A percentile compares a stretch with the other conserved stretches of the same genome.
Conservation (phyloP, 1,140 invertebrate genomes). For the Platorchestia sp. region DNA sequence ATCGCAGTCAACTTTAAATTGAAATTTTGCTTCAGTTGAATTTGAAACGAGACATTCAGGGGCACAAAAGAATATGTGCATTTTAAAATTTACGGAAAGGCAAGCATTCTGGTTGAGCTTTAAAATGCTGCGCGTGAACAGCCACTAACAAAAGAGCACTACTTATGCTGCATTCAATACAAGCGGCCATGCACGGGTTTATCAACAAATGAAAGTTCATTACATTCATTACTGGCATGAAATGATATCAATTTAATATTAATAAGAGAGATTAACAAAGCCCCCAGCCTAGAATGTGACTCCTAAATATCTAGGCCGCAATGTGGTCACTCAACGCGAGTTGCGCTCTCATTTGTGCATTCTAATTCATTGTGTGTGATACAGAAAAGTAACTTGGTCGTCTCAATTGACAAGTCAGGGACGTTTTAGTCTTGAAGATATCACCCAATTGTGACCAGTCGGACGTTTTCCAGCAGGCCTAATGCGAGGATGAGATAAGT, state of each 20-base stretch:
- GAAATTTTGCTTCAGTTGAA: not conserved
- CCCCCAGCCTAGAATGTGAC: too few relatives aligned
- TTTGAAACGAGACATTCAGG: not conserved
- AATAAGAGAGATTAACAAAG: too few relatives aligned
- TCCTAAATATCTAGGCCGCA: not conserved
- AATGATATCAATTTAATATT: not conserved
- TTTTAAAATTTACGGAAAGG: not conserved
- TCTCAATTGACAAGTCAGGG: not conserved
- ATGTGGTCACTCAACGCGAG: too few relatives aligned
- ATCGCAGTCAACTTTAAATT: not conserved
- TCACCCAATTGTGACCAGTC: not conserved
- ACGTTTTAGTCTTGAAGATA: not conserved
- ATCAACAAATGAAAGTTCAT: not conserved
- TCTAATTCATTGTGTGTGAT: not conserved
- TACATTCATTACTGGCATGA: not conserved
- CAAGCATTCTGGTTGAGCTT: not conserved
- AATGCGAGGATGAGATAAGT: not conserved
- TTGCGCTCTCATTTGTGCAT: not conserved
- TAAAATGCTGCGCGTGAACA: not conserved
- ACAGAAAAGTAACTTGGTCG: not conserved
- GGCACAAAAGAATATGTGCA: not conserved
- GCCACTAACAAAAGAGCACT: not conserved
- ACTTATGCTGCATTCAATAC: not conserved
- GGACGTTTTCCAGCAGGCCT: not conserved
- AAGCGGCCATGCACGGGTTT: not conserved